Base-by-base conservation (phyloP, 2,113 vertebrate genomes). In the Bujurquina vittata region DNA sequence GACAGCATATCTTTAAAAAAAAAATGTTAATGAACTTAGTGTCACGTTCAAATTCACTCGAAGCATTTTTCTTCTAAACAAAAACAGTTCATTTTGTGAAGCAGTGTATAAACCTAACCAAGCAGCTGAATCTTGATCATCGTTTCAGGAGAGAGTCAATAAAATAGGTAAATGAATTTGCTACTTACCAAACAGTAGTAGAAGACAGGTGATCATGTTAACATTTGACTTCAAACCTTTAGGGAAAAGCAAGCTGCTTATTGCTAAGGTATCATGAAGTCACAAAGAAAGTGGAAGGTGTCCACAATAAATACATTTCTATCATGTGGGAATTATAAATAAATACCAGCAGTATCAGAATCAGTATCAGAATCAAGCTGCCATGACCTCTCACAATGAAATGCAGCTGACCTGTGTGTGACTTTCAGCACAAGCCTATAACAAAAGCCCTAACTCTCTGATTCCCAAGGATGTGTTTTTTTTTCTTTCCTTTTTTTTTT, bases 321-420 rank as follows among this genome's bases (percentile, higher is more conserved):
- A 10, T 63, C 5, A 69, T 74, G 33, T 23, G 72, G 31, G 8
- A 83, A 86, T 52, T 79, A 3, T 54, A 22, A 10, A 15, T 10
- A 57, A 22, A 69, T 52, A 57, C 26, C 2, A 59, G 67, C 72
- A 15, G 18, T 58, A 20, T 55, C 6, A 9, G 61, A 83, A 54
- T 84, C 72, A 15, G 18, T 58, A 20, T 55, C 6, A 9, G 61
- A 83, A 54, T 84, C 61, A 73, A 60, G 59, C 56, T 17, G 43
- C 11, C 12, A 2, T 52, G 73, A 67, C 65, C 63, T 72, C 54
- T 69, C 11, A 10, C 80, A 57, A 85, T 87, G 72, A 83, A 90
- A 82, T 81, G 84, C 82, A 78, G 75, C 56, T 92, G 92, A 91
- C 93, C 86, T 8, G 5, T 54, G 59, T 26, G 61, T 89, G 90